Evolutionary conservation across 2,797 vertebrate species (phyloP), one percentile per base, ranked within the genome.

Genomic region (Acanthurus tractus): DNA sequence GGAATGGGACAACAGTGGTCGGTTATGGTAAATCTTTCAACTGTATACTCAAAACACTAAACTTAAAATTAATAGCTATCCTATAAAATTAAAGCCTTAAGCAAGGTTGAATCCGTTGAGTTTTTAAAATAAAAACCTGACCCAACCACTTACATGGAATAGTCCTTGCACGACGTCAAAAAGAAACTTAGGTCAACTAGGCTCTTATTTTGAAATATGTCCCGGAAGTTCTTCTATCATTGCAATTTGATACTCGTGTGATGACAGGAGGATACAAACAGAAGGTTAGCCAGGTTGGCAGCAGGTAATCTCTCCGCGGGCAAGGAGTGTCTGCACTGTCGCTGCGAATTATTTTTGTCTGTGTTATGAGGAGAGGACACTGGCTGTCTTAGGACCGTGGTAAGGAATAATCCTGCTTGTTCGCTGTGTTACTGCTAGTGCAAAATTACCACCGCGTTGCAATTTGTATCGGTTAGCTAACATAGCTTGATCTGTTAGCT

Each of bases 291-390:
- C 13, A 14, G 55, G 1, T 22, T 86, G 74, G 76, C 72, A 74
- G 62, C 22, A 3, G 68, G 17, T 42, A 15, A 44, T 76, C 57
- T 23, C 48, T 44, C 8, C 61, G 17, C 25, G 0, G 34, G 29
- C 6, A 40, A 53, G 3, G 22, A 17, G 45, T 22, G 3, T 54
- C 8, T 22, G 22, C n/a, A 5, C 10, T 46, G 15, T 59, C 8
- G 2, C 22, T 2, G 22, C 18, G 13, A 20, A 57, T 45, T 25
- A 9, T 9, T 68, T 18, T 20, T 52, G n/a, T 56, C 36, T 76
- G 59, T 91, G 86, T 86, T 79, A 91, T 93, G 93, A 90, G 64
- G 90, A 89, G 75, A 76, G 44, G 50, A 59, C 63, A 20, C 11
- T 10, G 36, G n/a, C 58, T 59, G 44, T 80, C 8, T 44, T 10